These are phyloP conservation scores for Helicoverpa assulta DNA, from an alignment of 2,888 invertebrate species.

Conservation along the genomic window DNA sequence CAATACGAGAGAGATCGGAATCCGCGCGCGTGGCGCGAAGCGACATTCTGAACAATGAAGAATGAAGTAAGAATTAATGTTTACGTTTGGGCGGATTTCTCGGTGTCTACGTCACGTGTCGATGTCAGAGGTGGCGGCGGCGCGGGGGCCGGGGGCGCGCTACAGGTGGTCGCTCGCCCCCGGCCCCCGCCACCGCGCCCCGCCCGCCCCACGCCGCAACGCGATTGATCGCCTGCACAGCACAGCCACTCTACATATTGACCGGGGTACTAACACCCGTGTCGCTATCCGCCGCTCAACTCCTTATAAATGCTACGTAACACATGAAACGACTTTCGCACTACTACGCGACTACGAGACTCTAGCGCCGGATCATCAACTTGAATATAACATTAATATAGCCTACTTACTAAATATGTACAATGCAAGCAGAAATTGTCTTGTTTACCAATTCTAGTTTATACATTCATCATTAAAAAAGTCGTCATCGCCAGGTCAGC, in stretches of 20 bases:
- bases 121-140: slow-evolving; percentile 73
- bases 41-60: slow-evolving; percentile 88
- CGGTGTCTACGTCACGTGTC: slow-evolving; percentile 89
- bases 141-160: slow-evolving; percentile 69
- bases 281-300: slow-evolving; percentile 82
- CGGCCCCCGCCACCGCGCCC: slow-evolving; percentile 55
- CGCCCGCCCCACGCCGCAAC: slow-evolving; percentile 73
- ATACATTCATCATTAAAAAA: slow-evolving; percentile 58
- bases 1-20: slow-evolving; percentile 85
- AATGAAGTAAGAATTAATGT: slow-evolving; percentile 90
- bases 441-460: slow-evolving; percentile 51
- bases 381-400: slow-evolving; percentile 31
- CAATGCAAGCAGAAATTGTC: slow-evolving; percentile 38
- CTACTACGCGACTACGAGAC: slow-evolving; percentile 24
- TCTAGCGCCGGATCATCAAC: slow-evolving; percentile 32
- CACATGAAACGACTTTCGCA: slow-evolving; percentile 66
- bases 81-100: slow-evolving; percentile 90
- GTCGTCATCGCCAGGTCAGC: slow-evolving; percentile 68
- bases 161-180: slow-evolving; percentile 84
- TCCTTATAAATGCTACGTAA: slow-evolving; percentile 79
- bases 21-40: slow-evolving; percentile 83
- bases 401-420: slow-evolving; percentile 19
- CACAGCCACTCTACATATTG: slow-evolving; percentile 90
- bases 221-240: slow-evolving; percentile 88
- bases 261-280: slow-evolving; percentile 87